A percentile compares a stretch with the other conserved stretches of the same genome.
Evolutionary conservation across 2,797 vertebrate genomes (phyloP).

Genomic region (Botia kubotai): DNA sequence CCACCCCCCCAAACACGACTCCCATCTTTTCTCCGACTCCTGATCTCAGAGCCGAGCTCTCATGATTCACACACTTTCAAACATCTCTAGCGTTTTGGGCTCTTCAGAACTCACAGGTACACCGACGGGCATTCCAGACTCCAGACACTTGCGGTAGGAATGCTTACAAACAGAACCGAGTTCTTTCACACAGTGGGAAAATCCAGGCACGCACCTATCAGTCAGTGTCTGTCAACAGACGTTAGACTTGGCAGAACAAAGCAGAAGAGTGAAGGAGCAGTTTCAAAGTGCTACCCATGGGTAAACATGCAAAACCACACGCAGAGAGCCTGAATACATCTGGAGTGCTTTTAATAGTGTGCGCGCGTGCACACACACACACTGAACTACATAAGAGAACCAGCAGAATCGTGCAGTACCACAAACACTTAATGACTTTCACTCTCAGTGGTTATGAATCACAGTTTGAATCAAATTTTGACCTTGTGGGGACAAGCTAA

Average conservation of each 20-base stretch:
- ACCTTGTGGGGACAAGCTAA: too few relatives aligned
- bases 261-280: slow-evolving; percentile 38
- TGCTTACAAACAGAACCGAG: slow-evolving; percentile 37
- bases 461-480: too few relatives aligned
- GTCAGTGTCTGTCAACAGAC: slow-evolving; percentile 45
- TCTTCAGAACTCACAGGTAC: slow-evolving; percentile 29
- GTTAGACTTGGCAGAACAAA: slow-evolving; percentile 60
- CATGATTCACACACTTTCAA: slow-evolving; percentile 3
- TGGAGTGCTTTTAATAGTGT: too few relatives aligned
- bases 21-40: background rate
- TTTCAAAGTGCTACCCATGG: slow-evolving; percentile 45
- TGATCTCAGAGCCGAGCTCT: background rate
- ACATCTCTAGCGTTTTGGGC: slow-evolving; percentile 3
- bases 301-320: slow-evolving; percentile 17
- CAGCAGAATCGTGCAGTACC: background rate
- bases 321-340: slow-evolving; percentile 14
- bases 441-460: background rate
- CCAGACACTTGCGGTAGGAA: slow-evolving; percentile 35
- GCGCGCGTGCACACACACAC: background rate
- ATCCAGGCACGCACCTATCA: slow-evolving; percentile 49
- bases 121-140: slow-evolving; percentile 23
- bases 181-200: slow-evolving; percentile 52
- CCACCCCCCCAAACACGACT: background rate
- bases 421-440: background rate
- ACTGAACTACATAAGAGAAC: background rate